Conservation (phyloP, 2,888 invertebrate genomes). For the Agriotes lineatus region DNA sequence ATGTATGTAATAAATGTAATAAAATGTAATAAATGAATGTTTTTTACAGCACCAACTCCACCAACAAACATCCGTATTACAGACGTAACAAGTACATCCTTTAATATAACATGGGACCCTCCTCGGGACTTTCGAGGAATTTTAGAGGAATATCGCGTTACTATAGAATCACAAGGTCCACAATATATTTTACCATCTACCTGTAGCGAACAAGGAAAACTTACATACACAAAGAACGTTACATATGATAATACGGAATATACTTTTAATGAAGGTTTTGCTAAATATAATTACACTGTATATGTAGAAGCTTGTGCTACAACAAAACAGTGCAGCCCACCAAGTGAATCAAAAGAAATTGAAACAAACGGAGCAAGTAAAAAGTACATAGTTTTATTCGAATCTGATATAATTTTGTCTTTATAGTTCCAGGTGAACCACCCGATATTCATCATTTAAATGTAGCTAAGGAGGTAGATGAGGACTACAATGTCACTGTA, state of each 20-base stretch:
- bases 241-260: too few species aligned
- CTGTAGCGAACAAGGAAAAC: too few species aligned
- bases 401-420: slow-evolving; percentile 6
- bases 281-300: too few species aligned
- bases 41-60: too few species aligned
- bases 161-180: slow-evolving; percentile 27
- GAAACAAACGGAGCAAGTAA: background rate
- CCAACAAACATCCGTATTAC: background rate
- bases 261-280: too few species aligned
- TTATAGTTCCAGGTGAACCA: slow-evolving; percentile 48
- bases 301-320: too few species aligned
- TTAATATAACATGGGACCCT: slow-evolving; percentile 47
- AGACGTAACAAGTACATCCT: slow-evolving; percentile 9
- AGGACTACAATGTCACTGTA: slow-evolving; percentile 36
- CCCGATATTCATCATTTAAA: slow-evolving; percentile 37
- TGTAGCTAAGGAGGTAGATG: too few species aligned
- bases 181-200: too few species aligned
- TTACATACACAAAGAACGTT: too few species aligned
- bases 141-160: slow-evolving; percentile 42
- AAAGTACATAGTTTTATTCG: background rate
- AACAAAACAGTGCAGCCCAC: too few species aligned
- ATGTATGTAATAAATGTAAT: too few species aligned
- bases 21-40: too few species aligned
- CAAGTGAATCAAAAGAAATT: background rate
- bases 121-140: slow-evolving; percentile 47